Evolutionary conservation across 2,113 vertebrate genomes (phyloP).

Genomic region (Crotalus viridis): DNA sequence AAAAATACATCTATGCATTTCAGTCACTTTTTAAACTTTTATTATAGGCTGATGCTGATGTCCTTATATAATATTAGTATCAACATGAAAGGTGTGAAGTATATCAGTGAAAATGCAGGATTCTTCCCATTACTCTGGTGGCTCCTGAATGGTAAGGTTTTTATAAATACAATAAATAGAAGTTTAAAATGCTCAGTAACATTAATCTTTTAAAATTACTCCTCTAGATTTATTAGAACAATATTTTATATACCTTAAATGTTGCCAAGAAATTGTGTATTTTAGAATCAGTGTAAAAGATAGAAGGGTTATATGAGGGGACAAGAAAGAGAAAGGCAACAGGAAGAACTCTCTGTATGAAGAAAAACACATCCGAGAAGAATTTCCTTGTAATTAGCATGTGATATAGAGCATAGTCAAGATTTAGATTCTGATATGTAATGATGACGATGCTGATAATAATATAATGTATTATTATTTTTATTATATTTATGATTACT

Average conservation of each 20-base stretch:
- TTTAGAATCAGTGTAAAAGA: neutral
- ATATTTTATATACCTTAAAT: neutral
- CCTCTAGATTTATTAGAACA: neutral
- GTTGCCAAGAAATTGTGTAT: neutral
- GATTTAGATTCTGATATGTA: neutral
- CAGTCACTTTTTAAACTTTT: slow-evolving; percentile 13
- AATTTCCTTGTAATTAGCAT: neutral
- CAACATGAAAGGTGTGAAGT: slow-evolving; percentile 83
- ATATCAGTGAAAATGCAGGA: slow-evolving; percentile 79
- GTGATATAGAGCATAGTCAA: neutral
- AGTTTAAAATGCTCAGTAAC: neutral
- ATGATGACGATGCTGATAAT: neutral
- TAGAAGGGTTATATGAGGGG: neutral
- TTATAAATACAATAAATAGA: neutral
- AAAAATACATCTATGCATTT: neutral
- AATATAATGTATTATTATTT: neutral
- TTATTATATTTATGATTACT: neutral
- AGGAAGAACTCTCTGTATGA: neutral
- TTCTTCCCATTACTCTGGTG: slow-evolving; percentile 82
- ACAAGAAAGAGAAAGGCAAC: neutral
- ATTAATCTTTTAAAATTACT: neutral
- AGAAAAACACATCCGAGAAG: neutral
- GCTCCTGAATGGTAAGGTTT: slow-evolving; percentile 82
- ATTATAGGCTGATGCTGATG: slow-evolving; percentile 89
- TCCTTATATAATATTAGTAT: slow-evolving; percentile 92